Evolutionary conservation across 2,113 vertebrate species (phyloP), one percentile per base, ranked within the genome.

Genomic region (Rhipidura dahli): DNA sequence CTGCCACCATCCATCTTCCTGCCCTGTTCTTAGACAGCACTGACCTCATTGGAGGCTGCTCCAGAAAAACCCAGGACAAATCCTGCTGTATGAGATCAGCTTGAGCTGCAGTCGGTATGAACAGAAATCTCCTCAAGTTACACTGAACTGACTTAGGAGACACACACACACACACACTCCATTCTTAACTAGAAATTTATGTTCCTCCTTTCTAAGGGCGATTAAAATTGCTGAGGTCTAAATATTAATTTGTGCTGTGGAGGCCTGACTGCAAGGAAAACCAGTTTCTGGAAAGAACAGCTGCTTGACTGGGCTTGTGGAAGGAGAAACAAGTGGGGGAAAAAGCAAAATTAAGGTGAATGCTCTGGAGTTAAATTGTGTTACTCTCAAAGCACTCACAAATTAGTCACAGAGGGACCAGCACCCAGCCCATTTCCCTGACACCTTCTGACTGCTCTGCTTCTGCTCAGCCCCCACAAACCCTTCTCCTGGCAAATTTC

Each of bases 1-100:
- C 17, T 59, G 24, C 56, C 73, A 73, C 63, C 85, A 73, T 89
- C 84, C 87, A 16, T 70, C 90, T 93, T 78, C 28, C 80, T 81
- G 37, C 40, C 85, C 68, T 78, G 78, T 85, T 92, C 93, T 90
- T 94, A 54, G 85, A 87, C 49, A 95, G 73, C 73, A 45, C 31
- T 39, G 27, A 50, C 50, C 44, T 86, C 44, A 1, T 10, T 60
- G 31, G 64, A 77, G 39, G 64, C 60, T 60, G 49, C 84, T 56
- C 68, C 90, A 91, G 50, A 64, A 93, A 87, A 87, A 49, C 31
- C 6, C 3, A 3, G 84, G 69, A 84, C 51, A 78, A 90, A 70
- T 37, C 31, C 15, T 20, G 15, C 42, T 21, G 1, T 7, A 15
- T 7, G 59, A 68, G 63, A 64, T 24, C 21, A 76, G 64, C 61